A percentile compares a stretch with the other conserved stretches of the same genome.
phyloP scores from a whole-genome alignment of 2,113 vertebrate genomes.

The Limanda limanda region DNA sequence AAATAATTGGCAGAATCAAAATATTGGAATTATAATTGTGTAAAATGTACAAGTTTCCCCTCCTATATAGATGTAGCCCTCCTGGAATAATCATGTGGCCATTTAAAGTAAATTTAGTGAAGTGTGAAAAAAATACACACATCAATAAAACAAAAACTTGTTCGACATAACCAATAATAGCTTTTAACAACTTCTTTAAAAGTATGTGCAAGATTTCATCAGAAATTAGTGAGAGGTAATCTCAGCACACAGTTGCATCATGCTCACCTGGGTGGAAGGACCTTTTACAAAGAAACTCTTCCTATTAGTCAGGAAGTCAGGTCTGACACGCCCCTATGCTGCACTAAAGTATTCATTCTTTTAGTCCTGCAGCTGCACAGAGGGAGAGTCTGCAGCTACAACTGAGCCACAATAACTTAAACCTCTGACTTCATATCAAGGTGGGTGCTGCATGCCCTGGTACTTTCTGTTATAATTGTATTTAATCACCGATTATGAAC shows the following conservation, averaged over 20 bases:
- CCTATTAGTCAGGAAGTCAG: not conserved
- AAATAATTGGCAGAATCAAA: too few species aligned
- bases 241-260: constrained; percentile 14
- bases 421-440: not conserved
- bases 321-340: not conserved
- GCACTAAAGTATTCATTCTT: not conserved
- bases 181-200: too few species aligned
- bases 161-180: too few species aligned
- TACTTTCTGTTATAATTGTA: not conserved
- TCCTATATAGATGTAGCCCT: too few species aligned
- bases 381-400: not conserved
- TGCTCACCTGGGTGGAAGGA: not conserved
- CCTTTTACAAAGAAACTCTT: not conserved
- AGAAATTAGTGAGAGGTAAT: not conserved
- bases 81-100: too few species aligned
- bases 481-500: too few species aligned
- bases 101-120: too few species aligned
- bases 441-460: not conserved
- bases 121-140: too few species aligned
- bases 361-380: not conserved
- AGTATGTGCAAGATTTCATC: not conserved
- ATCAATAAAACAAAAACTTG: too few species aligned
- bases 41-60: too few species aligned
- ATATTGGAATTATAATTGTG: too few species aligned
- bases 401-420: not conserved